phyloP scores from a whole-genome alignment of 92 coral and sea anemone species.

The Anthopleura xanthogrammica region DNA sequence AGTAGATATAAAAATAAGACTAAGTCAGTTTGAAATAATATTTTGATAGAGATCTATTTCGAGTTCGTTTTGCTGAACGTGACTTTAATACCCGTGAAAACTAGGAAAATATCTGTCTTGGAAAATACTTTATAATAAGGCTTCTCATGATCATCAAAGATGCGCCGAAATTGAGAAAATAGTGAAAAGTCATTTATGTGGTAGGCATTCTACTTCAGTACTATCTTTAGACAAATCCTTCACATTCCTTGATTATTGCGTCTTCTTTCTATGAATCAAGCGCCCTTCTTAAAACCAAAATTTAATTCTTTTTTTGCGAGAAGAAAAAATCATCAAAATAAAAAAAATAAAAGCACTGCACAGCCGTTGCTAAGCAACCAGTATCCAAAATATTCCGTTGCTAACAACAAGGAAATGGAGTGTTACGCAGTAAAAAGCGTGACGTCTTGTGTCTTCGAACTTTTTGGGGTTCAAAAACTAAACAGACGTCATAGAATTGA shows the following conservation, averaged over 20 bases:
- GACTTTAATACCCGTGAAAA: not conserved
- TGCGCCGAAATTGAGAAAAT: too few species aligned
- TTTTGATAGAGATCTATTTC: too few species aligned
- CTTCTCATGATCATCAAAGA: not conserved
- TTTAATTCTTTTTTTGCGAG: not conserved
- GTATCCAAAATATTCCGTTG: not conserved
- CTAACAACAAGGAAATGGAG: not conserved
- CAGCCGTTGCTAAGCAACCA: not conserved
- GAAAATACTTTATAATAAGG: too few species aligned
- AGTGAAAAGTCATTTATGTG: too few species aligned
- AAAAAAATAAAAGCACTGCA: not conserved
- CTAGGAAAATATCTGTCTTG: not conserved
- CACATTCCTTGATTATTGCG: too few species aligned
- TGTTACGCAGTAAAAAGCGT: not conserved
- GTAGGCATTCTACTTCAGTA: too few species aligned
- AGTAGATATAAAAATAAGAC: too few species aligned
- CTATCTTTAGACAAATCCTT: too few species aligned
- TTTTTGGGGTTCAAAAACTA: not conserved
- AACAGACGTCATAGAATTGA: not conserved
- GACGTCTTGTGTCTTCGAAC: not conserved
- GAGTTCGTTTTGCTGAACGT: not conserved
- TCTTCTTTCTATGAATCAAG: too few species aligned
- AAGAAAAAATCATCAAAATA: not conserved
- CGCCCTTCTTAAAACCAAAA: too few species aligned
- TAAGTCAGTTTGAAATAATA: too few species aligned